Evolutionary conservation across 2,113 vertebrate genomes (phyloP).

Genomic region (Gobius niger): DNA sequence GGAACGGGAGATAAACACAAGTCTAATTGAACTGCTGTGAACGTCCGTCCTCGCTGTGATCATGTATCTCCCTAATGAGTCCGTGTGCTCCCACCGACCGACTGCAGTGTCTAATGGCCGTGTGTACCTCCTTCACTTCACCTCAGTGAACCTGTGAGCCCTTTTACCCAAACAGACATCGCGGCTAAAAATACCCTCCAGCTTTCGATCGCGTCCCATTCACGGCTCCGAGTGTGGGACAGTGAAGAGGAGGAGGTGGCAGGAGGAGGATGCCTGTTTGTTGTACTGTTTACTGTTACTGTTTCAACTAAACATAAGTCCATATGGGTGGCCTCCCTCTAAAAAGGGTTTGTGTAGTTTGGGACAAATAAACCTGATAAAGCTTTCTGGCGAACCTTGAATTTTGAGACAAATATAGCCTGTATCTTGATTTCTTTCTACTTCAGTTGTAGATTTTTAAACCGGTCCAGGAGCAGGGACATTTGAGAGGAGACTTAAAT

Average conservation of each 20-base stretch:
- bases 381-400: not conserved
- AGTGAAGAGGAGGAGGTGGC: not conserved
- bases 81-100: too few relatives aligned
- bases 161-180: constrained; percentile 1
- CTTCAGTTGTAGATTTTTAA: too few relatives aligned
- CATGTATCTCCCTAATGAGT: not conserved
- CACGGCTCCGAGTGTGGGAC: constrained; percentile 9
- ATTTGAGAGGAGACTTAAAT: constrained; percentile 33
- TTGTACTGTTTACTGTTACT: constrained; percentile 21
- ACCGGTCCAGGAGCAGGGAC: not conserved
- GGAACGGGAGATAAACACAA: not conserved
- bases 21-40: not conserved
- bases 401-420: constrained; percentile 5
- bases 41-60: not conserved
- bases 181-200: constrained; percentile 29
- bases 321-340: constrained; percentile 23
- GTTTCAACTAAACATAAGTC: constrained; percentile 41
- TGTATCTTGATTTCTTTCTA: not conserved
- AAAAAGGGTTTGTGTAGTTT: constrained; percentile 1
- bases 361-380: constrained; percentile 6
- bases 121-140: not conserved
- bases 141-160: not conserved
- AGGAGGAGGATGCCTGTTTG: not conserved
- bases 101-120: not conserved
- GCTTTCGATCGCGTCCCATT: not conserved